Conservation (phyloP, 1,140 invertebrate genomes). For the Eupristina koningsbergeri region DNA sequence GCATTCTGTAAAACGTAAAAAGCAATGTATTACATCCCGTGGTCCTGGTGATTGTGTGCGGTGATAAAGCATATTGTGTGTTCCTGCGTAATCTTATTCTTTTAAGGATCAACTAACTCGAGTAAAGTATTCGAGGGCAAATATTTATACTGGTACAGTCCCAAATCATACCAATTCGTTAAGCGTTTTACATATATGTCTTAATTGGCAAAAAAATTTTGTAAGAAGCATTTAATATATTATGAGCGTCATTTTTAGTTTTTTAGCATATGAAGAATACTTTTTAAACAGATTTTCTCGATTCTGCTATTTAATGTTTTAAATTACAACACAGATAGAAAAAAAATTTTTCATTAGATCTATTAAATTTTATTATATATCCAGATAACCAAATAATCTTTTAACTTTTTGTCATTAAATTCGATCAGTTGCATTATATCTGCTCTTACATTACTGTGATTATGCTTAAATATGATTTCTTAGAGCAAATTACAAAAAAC, state of each 20-base stretch:
- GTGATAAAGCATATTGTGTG: constrained; percentile 66
- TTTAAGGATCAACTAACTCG: constrained; percentile 44
- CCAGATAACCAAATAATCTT: constrained; percentile 16
- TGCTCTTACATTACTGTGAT: constrained; percentile 18
- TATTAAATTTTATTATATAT: constrained; percentile 20
- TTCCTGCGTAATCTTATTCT: constrained; percentile 52
- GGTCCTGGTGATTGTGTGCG: constrained; percentile 70
- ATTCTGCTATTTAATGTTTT: constrained; percentile 40
- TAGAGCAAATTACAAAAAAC: constrained; percentile 14
- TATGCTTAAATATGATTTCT: constrained; percentile 43
- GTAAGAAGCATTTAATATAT: constrained; percentile 46
- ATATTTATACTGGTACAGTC: constrained; percentile 53
- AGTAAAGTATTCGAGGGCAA: constrained; percentile 50
- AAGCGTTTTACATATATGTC: constrained; percentile 38
- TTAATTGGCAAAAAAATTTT: constrained; percentile 39
- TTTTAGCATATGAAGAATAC: constrained; percentile 13
- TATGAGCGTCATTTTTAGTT: constrained; percentile 32
- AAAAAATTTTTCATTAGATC: not conserved
- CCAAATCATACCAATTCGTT: constrained; percentile 49
- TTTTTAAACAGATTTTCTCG: constrained; percentile 18
- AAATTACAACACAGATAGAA: not conserved
- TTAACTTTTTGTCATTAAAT: constrained; percentile 25
- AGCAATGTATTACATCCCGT: constrained; percentile 64
- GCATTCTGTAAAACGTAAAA: constrained; percentile 67
- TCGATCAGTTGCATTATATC: not conserved